Percentiles rank a stretch among this genome's conserved stretches.
phyloP scores from a whole-genome alignment of 2,888 invertebrate species.

The Cabera pusaria region DNA sequence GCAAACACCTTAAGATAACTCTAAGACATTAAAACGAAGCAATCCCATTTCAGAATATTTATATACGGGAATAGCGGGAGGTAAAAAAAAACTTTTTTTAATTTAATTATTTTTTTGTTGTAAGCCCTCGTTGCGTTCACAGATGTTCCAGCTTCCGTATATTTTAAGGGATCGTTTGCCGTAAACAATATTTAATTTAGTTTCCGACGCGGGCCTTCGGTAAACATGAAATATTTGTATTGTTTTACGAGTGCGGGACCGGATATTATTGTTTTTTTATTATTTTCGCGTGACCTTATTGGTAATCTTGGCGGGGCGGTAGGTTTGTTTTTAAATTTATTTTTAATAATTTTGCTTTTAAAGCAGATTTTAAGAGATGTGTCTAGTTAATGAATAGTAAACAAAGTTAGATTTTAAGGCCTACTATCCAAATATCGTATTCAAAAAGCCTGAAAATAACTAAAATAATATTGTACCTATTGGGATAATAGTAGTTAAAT shows the following conservation, averaged over 20 bases:
- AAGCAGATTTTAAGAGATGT: too few relatives aligned
- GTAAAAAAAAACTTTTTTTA: constrained; percentile 41
- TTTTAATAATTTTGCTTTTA: too few relatives aligned
- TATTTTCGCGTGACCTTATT: constrained; percentile 2
- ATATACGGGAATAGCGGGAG: constrained; percentile 35
- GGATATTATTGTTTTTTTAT: constrained; percentile 1
- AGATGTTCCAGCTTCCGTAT: constrained; percentile 21
- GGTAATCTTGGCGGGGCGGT: too few relatives aligned
- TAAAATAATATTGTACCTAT: too few relatives aligned
- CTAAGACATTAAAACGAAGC: too few relatives aligned
- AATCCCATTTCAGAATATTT: constrained; percentile 40
- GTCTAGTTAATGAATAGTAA: too few relatives aligned
- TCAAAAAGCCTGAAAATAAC: too few relatives aligned
- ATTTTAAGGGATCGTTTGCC: constrained; percentile 28
- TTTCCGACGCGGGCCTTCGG: constrained; percentile 19
- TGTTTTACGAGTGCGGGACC: constrained; percentile 6
- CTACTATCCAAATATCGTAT: too few relatives aligned
- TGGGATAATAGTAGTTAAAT: too few relatives aligned
- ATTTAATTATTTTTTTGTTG: constrained; percentile 38
- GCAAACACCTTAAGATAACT: constrained; percentile 40
- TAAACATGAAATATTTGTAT: constrained; percentile 27
- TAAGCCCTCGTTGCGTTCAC: constrained; percentile 29
- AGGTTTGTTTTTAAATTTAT: too few relatives aligned
- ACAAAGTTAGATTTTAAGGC: too few relatives aligned
- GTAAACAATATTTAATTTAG: constrained; percentile 37